Percentiles rank a stretch among this genome's conserved stretches.
Conservation (phyloP, 2,888 invertebrate species). For the Tortricodes alternella region DNA sequence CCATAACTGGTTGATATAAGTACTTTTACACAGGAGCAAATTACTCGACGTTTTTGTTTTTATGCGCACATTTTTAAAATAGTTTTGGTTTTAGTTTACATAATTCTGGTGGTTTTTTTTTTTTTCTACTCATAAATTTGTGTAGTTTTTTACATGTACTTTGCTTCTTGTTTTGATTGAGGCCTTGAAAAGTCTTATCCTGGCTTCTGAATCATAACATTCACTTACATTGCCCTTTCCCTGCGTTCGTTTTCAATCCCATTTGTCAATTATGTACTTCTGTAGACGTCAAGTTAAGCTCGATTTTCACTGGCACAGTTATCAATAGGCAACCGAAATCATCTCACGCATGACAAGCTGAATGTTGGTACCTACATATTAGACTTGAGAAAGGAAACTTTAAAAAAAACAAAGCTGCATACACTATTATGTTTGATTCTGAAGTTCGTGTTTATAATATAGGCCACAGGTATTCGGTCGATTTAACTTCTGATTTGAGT, state of each 20-base stretch:
- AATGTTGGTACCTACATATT: too few species aligned
- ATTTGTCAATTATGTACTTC: not conserved
- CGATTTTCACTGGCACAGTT: not conserved
- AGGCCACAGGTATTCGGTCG: too few species aligned
- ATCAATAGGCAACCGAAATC: not conserved
- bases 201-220: conserved; percentile 2
- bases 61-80: not conserved
- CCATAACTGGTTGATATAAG: too few species aligned
- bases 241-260: not conserved
- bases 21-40: too few species aligned
- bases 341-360: too few species aligned
- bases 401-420: too few species aligned
- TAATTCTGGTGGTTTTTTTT: conserved; percentile 8
- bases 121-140: conserved; percentile 14
- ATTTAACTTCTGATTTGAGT: too few species aligned
- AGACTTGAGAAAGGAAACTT: too few species aligned
- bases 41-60: too few species aligned
- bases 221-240: conserved; percentile 7
- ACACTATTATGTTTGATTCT: too few species aligned
- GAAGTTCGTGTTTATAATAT: too few species aligned
- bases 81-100: not conserved
- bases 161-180: conserved; percentile 5
- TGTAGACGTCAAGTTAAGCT: not conserved
- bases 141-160: conserved; percentile 4
- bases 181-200: not conserved